These are phyloP conservation scores for Pelusios castaneus DNA, from an alignment of 2,113 vertebrate genomes.

Conservation along the genomic window DNA sequence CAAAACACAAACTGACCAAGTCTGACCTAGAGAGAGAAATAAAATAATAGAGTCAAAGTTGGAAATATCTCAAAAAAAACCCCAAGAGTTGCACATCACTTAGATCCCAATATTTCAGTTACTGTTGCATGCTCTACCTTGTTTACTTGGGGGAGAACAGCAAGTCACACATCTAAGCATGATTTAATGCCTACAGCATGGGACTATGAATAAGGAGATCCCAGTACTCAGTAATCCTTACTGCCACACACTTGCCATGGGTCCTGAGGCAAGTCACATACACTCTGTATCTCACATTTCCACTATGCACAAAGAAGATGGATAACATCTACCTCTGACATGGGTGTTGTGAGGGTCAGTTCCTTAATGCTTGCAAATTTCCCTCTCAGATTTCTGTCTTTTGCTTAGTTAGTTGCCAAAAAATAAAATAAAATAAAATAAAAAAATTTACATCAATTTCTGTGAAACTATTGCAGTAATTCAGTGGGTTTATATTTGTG, in stretches of 20 bases:
- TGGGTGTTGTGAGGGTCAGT: background rate
- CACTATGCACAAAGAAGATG: background rate
- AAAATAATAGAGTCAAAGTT: background rate
- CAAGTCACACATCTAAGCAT: background rate
- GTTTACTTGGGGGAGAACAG: conserved; percentile 6
- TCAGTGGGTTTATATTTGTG: conserved; percentile 50
- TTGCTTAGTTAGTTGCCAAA: conserved; percentile 44
- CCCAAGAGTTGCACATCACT: background rate
- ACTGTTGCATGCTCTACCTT: background rate
- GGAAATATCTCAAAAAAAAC: conserved; percentile 2
- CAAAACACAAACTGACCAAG: background rate
- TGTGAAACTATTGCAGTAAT: conserved; percentile 23
- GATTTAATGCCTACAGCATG: background rate
- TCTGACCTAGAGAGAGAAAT: background rate
- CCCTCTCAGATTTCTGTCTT: conserved; percentile 47
- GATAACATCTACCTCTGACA: accelerated
- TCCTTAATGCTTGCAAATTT: background rate
- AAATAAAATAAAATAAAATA: too few relatives aligned
- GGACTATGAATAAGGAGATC: background rate
- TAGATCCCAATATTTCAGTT: conserved; percentile 2
- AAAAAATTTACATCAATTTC: conserved; percentile 17
- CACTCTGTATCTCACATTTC: background rate
- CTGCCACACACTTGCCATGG: background rate
- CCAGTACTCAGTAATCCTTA: background rate
- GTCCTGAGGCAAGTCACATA: background rate